phyloP scores from a whole-genome alignment of 2,888 invertebrate species.

The Mylabris sibirica region DNA sequence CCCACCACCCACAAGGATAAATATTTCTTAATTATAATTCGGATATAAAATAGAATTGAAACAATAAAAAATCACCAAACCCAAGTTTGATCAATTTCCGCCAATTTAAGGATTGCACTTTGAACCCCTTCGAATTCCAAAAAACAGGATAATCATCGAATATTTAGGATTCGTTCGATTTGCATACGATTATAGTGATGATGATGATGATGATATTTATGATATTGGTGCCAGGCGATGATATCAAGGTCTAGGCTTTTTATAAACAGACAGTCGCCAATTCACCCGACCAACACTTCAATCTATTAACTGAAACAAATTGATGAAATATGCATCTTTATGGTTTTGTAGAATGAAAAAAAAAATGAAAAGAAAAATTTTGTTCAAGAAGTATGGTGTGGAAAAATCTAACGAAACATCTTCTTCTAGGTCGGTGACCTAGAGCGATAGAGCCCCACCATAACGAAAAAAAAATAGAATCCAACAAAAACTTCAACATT shows the following conservation, averaged over 20 bases:
- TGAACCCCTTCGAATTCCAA: not conserved
- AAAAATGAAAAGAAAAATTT: not conserved
- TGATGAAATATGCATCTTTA: not conserved
- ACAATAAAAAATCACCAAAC: not conserved
- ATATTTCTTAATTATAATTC: slow-evolving; percentile 39
- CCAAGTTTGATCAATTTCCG: not conserved
- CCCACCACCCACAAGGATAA: slow-evolving; percentile 43
- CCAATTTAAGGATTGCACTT: not conserved
- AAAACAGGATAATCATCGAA: not conserved
- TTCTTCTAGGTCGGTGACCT: not conserved
- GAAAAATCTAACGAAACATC: slow-evolving; percentile 11
- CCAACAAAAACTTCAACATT: not conserved
- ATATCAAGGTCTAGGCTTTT: slow-evolving; percentile 9
- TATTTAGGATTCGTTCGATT: not conserved
- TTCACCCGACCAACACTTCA: not conserved
- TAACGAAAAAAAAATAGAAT: not conserved
- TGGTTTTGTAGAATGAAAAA: not conserved
- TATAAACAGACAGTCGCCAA: not conserved
- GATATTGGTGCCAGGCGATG: slow-evolving; percentile 13
- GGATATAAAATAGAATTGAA: not conserved
- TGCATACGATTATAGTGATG: not conserved
- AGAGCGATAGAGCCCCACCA: slow-evolving; percentile 11
- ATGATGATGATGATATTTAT: slow-evolving; percentile 2
- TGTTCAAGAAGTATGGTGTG: not conserved
- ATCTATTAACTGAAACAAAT: not conserved